Conservation (phyloP, 2,113 vertebrate genomes). For the Megaceryle maxima region DNA sequence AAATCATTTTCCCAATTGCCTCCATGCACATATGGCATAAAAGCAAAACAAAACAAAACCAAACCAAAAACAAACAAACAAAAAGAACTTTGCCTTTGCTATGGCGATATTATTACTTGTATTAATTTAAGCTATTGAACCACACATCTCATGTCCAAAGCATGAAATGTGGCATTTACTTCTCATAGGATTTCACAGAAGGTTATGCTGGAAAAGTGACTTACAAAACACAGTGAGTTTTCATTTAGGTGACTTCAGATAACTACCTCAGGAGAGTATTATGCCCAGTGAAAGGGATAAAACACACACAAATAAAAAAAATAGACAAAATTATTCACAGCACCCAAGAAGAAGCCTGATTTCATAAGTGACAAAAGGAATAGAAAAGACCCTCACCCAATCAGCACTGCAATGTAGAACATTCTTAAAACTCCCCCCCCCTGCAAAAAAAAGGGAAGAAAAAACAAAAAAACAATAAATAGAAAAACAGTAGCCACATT, state of each 20-base stretch:
- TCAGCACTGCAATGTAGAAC: background rate
- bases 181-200: background rate
- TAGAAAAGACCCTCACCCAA: accelerated
- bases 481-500: accelerated
- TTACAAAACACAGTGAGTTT: background rate
- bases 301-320: background rate
- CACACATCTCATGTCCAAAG: background rate
- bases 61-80: background rate
- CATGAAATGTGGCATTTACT: background rate
- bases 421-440: too few species aligned
- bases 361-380: background rate
- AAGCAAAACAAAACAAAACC: background rate
- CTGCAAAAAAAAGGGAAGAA: background rate
- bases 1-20: background rate
- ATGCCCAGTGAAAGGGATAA: background rate
- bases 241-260: background rate
- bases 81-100: background rate
- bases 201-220: background rate
- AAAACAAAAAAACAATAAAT: accelerated
- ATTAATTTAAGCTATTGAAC: background rate
- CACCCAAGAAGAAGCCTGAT: background rate
- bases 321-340: background rate
- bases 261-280: background rate
- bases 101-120: background rate
- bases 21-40: background rate